phyloP scores from a whole-genome alignment of 2,888 invertebrate genomes.

The Maniola hyperantus region DNA sequence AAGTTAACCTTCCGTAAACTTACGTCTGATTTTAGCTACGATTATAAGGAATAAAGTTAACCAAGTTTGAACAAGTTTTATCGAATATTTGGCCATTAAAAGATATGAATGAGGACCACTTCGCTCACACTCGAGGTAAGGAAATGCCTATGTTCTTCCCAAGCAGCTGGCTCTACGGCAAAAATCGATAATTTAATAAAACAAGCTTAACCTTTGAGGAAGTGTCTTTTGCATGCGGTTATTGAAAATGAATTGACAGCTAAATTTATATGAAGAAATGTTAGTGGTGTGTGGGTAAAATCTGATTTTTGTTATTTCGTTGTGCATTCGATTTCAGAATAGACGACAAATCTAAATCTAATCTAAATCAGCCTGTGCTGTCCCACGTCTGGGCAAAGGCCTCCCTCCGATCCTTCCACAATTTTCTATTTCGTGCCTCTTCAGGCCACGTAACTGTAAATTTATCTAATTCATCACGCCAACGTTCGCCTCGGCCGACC shows the following conservation, averaged over 20 bases:
- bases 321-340: neutral
- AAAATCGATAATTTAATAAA: constrained; percentile 77
- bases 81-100: constrained; percentile 67
- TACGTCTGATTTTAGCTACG: constrained; percentile 38
- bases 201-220: constrained; percentile 66
- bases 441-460: no score
- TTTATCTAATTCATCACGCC: no score
- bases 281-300: neutral
- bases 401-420: no score
- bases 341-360: no score
- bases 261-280: neutral
- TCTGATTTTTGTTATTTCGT: neutral
- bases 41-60: constrained; percentile 44
- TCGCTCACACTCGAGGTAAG: constrained; percentile 92
- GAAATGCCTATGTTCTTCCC: constrained; percentile 45
- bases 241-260: neutral
- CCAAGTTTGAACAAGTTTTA: constrained; percentile 61
- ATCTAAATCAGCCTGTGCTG: no score
- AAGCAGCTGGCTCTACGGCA: constrained; percentile 41
- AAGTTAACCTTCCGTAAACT: constrained; percentile 45
- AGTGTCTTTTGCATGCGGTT: constrained; percentile 5
- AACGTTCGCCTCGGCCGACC: no score
- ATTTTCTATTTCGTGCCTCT: no score
- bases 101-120: constrained; percentile 96
- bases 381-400: no score